phyloP scores from a whole-genome alignment of 1,140 invertebrate species.

The Bombus pyrosoma region DNA sequence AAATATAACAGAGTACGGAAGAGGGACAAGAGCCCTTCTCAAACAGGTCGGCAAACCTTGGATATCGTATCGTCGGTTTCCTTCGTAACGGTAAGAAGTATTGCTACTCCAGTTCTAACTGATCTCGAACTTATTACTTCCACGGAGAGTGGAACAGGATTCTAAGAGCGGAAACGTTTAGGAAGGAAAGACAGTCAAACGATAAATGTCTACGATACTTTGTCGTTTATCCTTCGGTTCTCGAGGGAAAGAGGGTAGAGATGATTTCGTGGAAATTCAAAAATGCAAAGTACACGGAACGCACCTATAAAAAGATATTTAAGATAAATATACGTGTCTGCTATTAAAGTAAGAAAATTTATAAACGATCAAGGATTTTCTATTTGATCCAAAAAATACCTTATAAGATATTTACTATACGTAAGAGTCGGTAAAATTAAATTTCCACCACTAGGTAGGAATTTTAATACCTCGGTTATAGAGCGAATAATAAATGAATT shows the following conservation, averaged over 20 bases:
- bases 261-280: slow-evolving; percentile 17
- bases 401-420: not conserved
- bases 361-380: not conserved
- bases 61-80: slow-evolving; percentile 44
- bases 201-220: slow-evolving; percentile 35
- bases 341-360: not conserved
- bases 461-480: slow-evolving; percentile 48
- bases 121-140: slow-evolving; percentile 69
- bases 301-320: not conserved
- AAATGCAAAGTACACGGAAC: not conserved
- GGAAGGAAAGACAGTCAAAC: slow-evolving; percentile 23
- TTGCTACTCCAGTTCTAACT: slow-evolving; percentile 69
- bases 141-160: slow-evolving; percentile 45
- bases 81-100: slow-evolving; percentile 68
- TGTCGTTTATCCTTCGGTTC: not conserved
- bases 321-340: not conserved
- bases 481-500: not conserved
- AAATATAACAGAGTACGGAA: slow-evolving; percentile 16
- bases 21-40: slow-evolving; percentile 34
- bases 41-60: slow-evolving; percentile 58
- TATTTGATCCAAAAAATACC: not conserved
- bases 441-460: not conserved
- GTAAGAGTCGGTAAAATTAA: not conserved
- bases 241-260: not conserved
- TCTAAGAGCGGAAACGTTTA: slow-evolving; percentile 32